A percentile compares a stretch with the other conserved stretches of the same genome.
Conservation (phyloP, 2,888 invertebrate genomes). For the Pachymerium ferrugineum region DNA sequence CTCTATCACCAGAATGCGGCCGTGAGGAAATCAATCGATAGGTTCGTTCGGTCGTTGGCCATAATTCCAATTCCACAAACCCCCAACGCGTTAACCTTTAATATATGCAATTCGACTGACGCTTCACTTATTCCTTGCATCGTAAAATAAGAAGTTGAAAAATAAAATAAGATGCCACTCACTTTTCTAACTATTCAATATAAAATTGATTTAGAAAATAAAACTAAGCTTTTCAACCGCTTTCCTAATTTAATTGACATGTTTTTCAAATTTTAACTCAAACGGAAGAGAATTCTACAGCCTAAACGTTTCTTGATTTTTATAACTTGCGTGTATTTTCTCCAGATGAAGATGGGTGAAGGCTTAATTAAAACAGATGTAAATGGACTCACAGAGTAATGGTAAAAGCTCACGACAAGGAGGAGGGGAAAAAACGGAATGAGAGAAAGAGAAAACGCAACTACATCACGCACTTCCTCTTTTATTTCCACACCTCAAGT, state of each 20-base stretch:
- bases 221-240: too few relatives aligned
- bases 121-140: not conserved
- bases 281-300: too few relatives aligned
- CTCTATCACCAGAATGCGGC: conserved; percentile 21
- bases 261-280: too few relatives aligned
- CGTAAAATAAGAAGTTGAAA: not conserved
- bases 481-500: conserved; percentile 21
- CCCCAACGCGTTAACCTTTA: conserved; percentile 18
- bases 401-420: conserved; percentile 6
- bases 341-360: not conserved
- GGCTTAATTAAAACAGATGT: conserved; percentile 21
- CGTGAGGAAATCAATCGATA: conserved; percentile 21
- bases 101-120: conserved; percentile 14
- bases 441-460: conserved; percentile 6
- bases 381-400: not conserved
- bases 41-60: conserved; percentile 8
- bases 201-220: not conserved
- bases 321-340: not conserved
- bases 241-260: too few relatives aligned
- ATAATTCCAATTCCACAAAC: conserved; percentile 21
- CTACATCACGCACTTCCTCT: conserved; percentile 21
- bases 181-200: not conserved
- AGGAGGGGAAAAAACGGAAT: not conserved
- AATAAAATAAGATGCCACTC: conserved; percentile 7
- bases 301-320: not conserved